Conservation (phyloP, 2,888 invertebrate species). For the Tiliacea aurago region DNA sequence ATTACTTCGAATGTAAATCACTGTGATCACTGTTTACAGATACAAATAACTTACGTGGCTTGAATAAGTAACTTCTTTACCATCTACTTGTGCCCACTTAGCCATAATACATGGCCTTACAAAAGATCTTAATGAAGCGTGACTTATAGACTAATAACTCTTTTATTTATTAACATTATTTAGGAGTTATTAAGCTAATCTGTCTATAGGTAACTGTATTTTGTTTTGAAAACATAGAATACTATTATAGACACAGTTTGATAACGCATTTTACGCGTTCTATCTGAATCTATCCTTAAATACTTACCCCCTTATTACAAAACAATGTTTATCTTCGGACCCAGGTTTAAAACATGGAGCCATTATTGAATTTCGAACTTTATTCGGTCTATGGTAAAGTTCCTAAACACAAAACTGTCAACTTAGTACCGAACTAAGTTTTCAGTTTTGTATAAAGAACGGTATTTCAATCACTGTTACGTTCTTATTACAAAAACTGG, state of each 20-base stretch:
- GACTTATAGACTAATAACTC: not conserved
- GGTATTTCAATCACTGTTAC: no score
- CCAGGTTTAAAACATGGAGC: no score
- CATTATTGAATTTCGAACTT: no score
- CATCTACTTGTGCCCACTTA: conserved; percentile 2
- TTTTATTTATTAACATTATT: conserved; percentile 18
- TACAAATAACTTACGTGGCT: conserved; percentile 3
- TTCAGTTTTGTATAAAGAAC: no score
- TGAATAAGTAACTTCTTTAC: conserved; percentile 20
- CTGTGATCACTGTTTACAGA: conserved; percentile 14
- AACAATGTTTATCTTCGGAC: no score
- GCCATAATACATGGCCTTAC: conserved; percentile 8
- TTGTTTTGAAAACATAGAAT: not conserved
- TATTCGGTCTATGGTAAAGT: no score
- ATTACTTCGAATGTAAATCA: conserved; percentile 36
- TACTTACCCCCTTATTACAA: no score
- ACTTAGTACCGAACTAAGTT: no score
- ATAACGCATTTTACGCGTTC: not conserved
- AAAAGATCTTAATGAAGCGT: conserved; percentile 6
- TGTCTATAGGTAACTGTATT: not conserved
- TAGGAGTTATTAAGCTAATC: not conserved
- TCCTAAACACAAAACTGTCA: no score
- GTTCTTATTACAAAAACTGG: no score
- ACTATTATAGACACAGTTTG: not conserved
- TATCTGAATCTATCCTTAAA: no score